Conservation (phyloP, 2,888 invertebrate species). For the Oeneis ivallda region DNA sequence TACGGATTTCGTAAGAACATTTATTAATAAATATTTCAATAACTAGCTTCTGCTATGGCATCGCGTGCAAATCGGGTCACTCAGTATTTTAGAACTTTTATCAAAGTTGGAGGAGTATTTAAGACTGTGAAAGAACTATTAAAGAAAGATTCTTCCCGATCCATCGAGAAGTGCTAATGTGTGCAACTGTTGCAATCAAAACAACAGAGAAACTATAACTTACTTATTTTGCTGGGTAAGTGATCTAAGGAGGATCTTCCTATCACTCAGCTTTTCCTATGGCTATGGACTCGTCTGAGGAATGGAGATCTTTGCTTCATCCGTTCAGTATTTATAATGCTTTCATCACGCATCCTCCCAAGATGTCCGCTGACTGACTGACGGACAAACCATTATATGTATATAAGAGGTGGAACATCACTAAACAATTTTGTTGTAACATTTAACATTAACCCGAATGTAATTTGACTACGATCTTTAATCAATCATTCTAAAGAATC, state of each 20-base stretch:
- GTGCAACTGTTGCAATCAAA: too few species aligned
- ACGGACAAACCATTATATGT: not conserved
- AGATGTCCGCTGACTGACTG: not conserved
- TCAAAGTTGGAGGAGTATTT: not conserved
- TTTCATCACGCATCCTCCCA: not conserved
- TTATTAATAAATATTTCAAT: conserved; percentile 1
- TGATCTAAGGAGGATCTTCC: not conserved
- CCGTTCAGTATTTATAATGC: not conserved
- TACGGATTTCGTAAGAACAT: conserved; percentile 17
- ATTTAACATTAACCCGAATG: conserved; percentile 26
- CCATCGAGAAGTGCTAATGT: not conserved
- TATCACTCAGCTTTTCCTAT: too few species aligned
- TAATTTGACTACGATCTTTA: conserved; percentile 42
- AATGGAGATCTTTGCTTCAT: too few species aligned
- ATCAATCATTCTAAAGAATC: conserved; percentile 66
- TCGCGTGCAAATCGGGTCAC: not conserved
- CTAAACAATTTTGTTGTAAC: conserved; percentile 21
- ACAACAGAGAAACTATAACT: not conserved
- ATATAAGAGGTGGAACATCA: not conserved
- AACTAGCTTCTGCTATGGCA: not conserved
- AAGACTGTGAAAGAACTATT: not conserved
- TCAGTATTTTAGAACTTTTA: not conserved
- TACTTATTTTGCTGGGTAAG: not conserved
- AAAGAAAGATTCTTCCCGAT: not conserved
- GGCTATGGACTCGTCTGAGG: too few species aligned